Base-by-base conservation (phyloP, 2,888 invertebrate genomes). In the Platycnemis pennipes region DNA sequence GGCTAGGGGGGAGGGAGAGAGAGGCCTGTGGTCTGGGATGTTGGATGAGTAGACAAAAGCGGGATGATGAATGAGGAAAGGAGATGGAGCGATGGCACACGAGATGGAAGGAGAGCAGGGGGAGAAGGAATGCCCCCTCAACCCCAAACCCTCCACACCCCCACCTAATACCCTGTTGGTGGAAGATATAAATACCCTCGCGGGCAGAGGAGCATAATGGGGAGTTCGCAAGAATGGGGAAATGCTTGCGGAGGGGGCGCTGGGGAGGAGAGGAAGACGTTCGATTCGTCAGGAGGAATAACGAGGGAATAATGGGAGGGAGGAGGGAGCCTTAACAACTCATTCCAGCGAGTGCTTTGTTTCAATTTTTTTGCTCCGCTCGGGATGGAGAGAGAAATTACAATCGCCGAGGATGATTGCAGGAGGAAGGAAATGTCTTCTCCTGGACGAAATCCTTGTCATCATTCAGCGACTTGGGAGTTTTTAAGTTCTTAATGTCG, bases 11-110 rank as follows among this genome's bases (percentile, higher is more conserved):
- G 63, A 26, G n/a, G 63, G 5, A 13, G 42, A 42, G 89, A 56
- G 89, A 49, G 42, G 88, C 45, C n/a, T 26, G 77, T 26, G 88
- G 13, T 31, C 49, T 31, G 53, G 89, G 22, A 3, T 16, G 86
- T 63, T n/a, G 63, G 42, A 86, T 86, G 86, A 89, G 89, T 89
- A 89, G 89, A 89, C 89, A 89, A 89, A 89, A 53, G 89, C n/a
- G 42, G 89, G 89, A 89, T 89, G 89, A 89, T 89, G 53, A 89
- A 89, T 89, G 89, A 42, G 37, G 56, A 86, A 86, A 44, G 86
- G 86, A 86, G 89, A 89, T 53, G 88, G 88, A 88, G 46, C 88
- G 53, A 88, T 88, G 88, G 88, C 31, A 56, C 42, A 86, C 5
- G 86, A 89, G 22, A 56, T 56, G 49, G 89, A 56, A 89, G 19